phyloP scores from a whole-genome alignment of 2,113 vertebrate species.

The Thoracochromis brauschi region DNA sequence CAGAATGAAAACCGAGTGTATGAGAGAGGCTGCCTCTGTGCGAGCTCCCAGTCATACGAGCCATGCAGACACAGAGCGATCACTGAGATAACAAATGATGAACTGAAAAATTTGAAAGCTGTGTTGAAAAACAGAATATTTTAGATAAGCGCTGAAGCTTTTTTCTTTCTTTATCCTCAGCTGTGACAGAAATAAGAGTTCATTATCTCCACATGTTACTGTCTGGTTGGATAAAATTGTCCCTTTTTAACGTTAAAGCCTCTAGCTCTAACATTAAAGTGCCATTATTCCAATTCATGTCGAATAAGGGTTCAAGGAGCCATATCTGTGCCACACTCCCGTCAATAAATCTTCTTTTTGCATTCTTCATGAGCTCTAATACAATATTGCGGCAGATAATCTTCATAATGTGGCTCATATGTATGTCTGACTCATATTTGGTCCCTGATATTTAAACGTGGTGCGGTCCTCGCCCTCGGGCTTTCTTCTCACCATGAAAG shows the following conservation, averaged over 20 bases:
- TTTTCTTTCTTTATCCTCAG: not conserved
- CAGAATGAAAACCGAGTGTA: not conserved
- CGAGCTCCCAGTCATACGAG: not conserved
- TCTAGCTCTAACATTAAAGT: not conserved
- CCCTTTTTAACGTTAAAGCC: slow-evolving; percentile 12
- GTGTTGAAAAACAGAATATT: not conserved
- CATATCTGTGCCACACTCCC: not conserved
- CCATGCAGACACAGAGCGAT: not conserved
- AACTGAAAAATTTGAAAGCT: slow-evolving; percentile 7
- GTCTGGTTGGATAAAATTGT: slow-evolving; percentile 5
- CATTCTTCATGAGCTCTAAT: not conserved
- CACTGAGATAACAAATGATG: not conserved
- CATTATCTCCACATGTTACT: slow-evolving; percentile 16
- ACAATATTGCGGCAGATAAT: not conserved
- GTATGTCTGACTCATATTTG: not conserved
- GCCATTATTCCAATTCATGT: not conserved
- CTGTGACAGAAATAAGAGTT: slow-evolving; percentile 14
- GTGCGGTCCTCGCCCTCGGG: too few species aligned
- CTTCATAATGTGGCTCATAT: not conserved
- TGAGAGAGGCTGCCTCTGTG: not conserved
- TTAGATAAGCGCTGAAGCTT: not conserved
- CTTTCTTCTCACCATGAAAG: not conserved
- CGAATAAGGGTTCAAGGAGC: slow-evolving; percentile 18
- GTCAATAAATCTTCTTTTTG: not conserved
- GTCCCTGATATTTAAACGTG: not conserved